Percentiles rank a stretch among this genome's conserved stretches.
Conservation (phyloP, 2,888 invertebrate genomes). For the Pachliopta kotzebuea region DNA sequence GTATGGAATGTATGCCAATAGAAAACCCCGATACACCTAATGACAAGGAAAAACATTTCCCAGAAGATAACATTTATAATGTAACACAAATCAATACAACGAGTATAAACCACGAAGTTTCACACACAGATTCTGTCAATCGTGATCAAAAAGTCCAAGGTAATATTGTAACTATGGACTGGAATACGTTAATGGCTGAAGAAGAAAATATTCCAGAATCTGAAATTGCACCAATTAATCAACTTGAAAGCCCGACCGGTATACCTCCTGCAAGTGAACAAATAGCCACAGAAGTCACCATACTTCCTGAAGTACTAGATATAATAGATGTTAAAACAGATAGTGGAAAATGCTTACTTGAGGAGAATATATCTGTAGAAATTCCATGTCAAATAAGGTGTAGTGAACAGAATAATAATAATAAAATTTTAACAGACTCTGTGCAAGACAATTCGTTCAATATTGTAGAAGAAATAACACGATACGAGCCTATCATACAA, state of each 20-base stretch:
- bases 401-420: slow-evolving; percentile 70
- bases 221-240: slow-evolving; percentile 44
- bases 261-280: slow-evolving; percentile 36
- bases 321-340: slow-evolving; percentile 32
- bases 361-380: neutral
- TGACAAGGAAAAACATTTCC: slow-evolving; percentile 20
- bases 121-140: slow-evolving; percentile 11
- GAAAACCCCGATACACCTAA: slow-evolving; percentile 32
- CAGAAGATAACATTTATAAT: neutral
- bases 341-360: slow-evolving; percentile 1
- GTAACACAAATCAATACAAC: slow-evolving; percentile 25
- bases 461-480: slow-evolving; percentile 57
- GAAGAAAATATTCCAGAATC: slow-evolving; percentile 54
- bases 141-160: slow-evolving; percentile 26
- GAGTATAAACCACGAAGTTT: slow-evolving; percentile 4
- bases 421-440: slow-evolving; percentile 53
- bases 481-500: slow-evolving; percentile 50
- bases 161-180: slow-evolving; percentile 56
- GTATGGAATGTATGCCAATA: slow-evolving; percentile 46
- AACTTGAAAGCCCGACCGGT: slow-evolving; percentile 32
- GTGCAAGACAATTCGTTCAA: slow-evolving; percentile 51
- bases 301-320: slow-evolving; percentile 50
- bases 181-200: slow-evolving; percentile 68
- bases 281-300: slow-evolving; percentile 68
- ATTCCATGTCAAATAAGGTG: slow-evolving; percentile 24